A percentile compares a stretch with the other conserved stretches of the same genome.
These are phyloP conservation scores for Cirrhinus molitorella DNA, from an alignment of 2,797 vertebrate species.

Conservation along the genomic window DNA sequence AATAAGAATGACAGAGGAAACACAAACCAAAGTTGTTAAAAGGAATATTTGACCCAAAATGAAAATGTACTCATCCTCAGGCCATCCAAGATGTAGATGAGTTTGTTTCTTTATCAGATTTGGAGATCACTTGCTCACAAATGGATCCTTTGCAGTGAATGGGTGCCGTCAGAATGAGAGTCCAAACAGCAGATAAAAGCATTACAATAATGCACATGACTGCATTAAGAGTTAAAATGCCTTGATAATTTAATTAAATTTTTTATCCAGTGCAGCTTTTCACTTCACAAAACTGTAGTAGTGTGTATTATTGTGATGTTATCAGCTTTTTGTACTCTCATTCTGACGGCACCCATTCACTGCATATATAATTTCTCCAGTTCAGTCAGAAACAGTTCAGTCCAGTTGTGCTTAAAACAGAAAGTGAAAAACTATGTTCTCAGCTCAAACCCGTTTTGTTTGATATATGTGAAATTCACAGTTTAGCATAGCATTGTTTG, in stretches of 20 bases:
- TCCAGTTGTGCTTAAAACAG: neutral
- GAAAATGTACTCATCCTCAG: neutral
- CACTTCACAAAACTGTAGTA: neutral
- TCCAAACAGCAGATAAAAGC: neutral
- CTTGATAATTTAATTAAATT: no score
- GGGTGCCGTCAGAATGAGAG: neutral
- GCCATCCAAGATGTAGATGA: neutral
- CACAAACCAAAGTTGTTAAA: neutral
- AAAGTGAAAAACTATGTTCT: neutral
- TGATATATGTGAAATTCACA: constrained; percentile 16
- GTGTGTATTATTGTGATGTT: neutral
- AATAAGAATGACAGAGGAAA: neutral
- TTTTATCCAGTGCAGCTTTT: no score
- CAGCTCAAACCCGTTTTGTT: constrained; percentile 1
- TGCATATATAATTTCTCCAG: no score
- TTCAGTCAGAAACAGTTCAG: no score
- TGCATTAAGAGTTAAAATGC: neutral
- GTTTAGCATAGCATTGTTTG: neutral
- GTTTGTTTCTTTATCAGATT: neutral
- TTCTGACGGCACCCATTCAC: neutral
- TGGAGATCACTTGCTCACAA: neutral
- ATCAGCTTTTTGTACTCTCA: neutral
- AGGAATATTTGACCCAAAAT: neutral
- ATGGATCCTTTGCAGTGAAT: neutral
- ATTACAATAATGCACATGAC: neutral